These are phyloP conservation scores for Heterodera filipjevi DNA, from an alignment of 2,888 invertebrate species.

Conservation along the genomic window DNA sequence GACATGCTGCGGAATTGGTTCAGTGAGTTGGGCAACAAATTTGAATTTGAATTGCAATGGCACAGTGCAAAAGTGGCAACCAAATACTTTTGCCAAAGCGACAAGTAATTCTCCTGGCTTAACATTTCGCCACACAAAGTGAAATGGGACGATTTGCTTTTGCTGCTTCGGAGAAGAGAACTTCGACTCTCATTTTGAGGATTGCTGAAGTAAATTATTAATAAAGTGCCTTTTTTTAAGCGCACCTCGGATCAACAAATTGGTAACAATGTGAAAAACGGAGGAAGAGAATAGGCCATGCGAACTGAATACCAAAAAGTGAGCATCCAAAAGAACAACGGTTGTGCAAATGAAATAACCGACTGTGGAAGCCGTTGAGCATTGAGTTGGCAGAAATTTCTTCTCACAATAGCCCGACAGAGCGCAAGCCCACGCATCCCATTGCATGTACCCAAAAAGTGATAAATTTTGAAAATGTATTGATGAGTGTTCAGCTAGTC, in stretches of 20 bases:
- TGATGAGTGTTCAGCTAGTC: neutral
- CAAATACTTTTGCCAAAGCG: slow-evolving; percentile 89
- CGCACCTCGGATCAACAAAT: slow-evolving; percentile 80
- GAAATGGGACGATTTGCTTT: slow-evolving; percentile 55
- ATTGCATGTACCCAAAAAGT: slow-evolving; percentile 59
- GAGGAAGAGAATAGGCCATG: slow-evolving; percentile 93
- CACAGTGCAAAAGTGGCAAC: slow-evolving; percentile 94
- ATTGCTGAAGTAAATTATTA: slow-evolving; percentile 69
- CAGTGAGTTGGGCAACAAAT: slow-evolving; percentile 39
- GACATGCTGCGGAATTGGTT: slow-evolving; percentile 82
- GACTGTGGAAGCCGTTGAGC: slow-evolving; percentile 72
- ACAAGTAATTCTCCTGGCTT: slow-evolving; percentile 82
- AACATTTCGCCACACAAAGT: slow-evolving; percentile 56
- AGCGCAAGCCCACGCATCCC: slow-evolving; percentile 87
- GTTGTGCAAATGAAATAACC: neutral
- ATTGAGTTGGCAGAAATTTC: slow-evolving; percentile 79
- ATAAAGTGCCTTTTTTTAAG: slow-evolving; percentile 6
- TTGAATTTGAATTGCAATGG: slow-evolving; percentile 80
- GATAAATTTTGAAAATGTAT: neutral
- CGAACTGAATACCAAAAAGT: slow-evolving; percentile 74
- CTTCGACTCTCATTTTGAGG: slow-evolving; percentile 95
- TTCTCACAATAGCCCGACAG: slow-evolving; percentile 86
- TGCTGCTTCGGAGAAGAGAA: slow-evolving; percentile 80
- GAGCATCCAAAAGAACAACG: neutral
- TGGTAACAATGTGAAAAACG: slow-evolving; percentile 87